A percentile compares a stretch with the other conserved stretches of the same genome.
phyloP scores from a whole-genome alignment of 2,888 invertebrate species.

The Chrysotoxum bicinctum region DNA sequence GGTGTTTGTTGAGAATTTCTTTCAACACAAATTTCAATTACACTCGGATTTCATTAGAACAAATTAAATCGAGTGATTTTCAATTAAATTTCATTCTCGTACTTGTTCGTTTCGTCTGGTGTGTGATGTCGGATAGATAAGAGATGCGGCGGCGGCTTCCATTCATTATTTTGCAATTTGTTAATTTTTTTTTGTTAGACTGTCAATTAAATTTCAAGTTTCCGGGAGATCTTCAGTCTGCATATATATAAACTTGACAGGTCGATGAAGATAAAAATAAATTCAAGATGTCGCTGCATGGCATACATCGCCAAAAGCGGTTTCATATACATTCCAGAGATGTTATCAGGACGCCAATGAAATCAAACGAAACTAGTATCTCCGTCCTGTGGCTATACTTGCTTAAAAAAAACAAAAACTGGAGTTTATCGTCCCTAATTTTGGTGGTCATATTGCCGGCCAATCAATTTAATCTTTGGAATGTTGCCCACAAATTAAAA shows the following conservation, averaged over 20 bases:
- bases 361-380: conserved; percentile 30
- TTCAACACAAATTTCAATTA: conserved; percentile 47
- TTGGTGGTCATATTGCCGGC: conserved; percentile 38
- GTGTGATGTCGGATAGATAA: background rate
- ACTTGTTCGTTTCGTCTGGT: background rate
- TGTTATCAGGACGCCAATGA: conserved; percentile 4
- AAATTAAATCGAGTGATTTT: conserved; percentile 50
- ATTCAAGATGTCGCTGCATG: conserved; percentile 18
- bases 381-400: conserved; percentile 16
- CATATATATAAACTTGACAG: conserved; percentile 36
- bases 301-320: conserved; percentile 16
- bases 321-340: conserved; percentile 26
- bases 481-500: conserved; percentile 37
- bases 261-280: conserved; percentile 8
- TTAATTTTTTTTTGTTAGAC: background rate
- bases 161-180: conserved; percentile 53
- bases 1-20: conserved; percentile 58
- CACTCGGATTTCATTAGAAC: conserved; percentile 57
- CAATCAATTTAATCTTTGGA: conserved; percentile 31
- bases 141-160: background rate
- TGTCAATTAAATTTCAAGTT: conserved; percentile 57
- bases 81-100: conserved; percentile 46
- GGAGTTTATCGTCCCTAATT: conserved; percentile 47
- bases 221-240: conserved; percentile 46
- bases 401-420: background rate